Evolutionary conservation across 1,140 invertebrate species (phyloP), one percentile per base, ranked within the genome.

Genomic region (Ceratosolen solmsi): DNA sequence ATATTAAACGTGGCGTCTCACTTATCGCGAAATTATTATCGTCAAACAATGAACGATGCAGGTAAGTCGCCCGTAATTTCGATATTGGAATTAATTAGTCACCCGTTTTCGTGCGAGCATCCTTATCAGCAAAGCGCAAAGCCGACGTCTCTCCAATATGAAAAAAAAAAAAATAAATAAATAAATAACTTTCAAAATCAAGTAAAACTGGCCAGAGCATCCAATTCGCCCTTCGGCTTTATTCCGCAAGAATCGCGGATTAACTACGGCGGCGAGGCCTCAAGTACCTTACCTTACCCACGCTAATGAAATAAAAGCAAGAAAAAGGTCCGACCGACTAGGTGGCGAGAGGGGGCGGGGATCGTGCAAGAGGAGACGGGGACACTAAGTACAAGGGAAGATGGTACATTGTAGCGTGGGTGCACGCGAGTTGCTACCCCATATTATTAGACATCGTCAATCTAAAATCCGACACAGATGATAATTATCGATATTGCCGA

Each of bases 31-130:
- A 5, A 46, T 46, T 46, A 13, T 46, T 46, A 46, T 46, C 41
- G 41, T 46, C 13, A 46, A 7, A 46, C 5, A 46, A 7, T 13
- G 20, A 54, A 22, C 20, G 51, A 22, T 22, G 51, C 51, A 22
- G 51, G 20, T 3, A 54, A 11, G 51, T 5, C 9, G 3, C 9
- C 3, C 9, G 51, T 22, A 17, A 54, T 15, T 15, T 3, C 9
- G 20, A 4, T 54, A 54, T 25, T 27, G 5, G 56, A 27, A 58
- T 3, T 13, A 58, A 58, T 11, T 54, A 80, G 60, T 15, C 27
- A 90, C 90, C 87, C 88, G 88, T 85, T 85, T 87, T 68, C 85
- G 46, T 13, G 84, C 84, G 84, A 90, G 84, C 89, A 90, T 90
- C 60, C 78, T 87, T 25, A 36, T 46, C 17, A 20, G 41, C 13